Evolutionary conservation across 2,113 vertebrate species (phyloP).

Genomic region (Cheilinus undulatus): DNA sequence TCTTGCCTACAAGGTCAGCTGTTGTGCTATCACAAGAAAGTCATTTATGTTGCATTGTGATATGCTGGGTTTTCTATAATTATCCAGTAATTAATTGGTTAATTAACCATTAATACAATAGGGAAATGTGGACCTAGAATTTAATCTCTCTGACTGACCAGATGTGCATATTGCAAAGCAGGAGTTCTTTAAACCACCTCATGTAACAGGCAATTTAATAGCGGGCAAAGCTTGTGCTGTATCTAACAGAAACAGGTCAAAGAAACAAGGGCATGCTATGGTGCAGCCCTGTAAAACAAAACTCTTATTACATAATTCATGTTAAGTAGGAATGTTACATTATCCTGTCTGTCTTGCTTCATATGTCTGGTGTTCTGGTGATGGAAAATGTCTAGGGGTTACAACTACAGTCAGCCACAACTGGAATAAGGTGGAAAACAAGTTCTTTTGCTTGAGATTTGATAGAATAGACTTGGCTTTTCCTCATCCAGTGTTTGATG

Average conservation of each 20-base stretch:
- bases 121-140: not conserved
- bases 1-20: not conserved
- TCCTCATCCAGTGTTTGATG: not conserved
- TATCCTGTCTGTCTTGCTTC: constrained; percentile 15
- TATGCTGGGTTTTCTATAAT: not conserved
- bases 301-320: constrained; percentile 43
- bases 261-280: not conserved
- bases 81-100: not conserved
- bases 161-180: not conserved
- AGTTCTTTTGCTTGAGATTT: not conserved
- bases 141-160: not conserved
- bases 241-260: constrained; percentile 15
- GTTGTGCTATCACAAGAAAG: not conserved
- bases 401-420: not conserved
- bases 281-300: not conserved
- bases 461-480: not conserved
- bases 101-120: not conserved
- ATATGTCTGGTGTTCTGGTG: not conserved
- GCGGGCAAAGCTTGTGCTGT: not conserved
- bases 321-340: constrained; percentile 22
- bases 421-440: not conserved
- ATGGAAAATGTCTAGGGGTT: constrained; percentile 9
- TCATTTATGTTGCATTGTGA: not conserved
- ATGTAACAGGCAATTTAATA: not conserved
- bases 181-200: not conserved